These are phyloP conservation scores for Hydrozoanthus gracilis DNA, from an alignment of 92 coral and sea anemone genomes.

Conservation along the genomic window DNA sequence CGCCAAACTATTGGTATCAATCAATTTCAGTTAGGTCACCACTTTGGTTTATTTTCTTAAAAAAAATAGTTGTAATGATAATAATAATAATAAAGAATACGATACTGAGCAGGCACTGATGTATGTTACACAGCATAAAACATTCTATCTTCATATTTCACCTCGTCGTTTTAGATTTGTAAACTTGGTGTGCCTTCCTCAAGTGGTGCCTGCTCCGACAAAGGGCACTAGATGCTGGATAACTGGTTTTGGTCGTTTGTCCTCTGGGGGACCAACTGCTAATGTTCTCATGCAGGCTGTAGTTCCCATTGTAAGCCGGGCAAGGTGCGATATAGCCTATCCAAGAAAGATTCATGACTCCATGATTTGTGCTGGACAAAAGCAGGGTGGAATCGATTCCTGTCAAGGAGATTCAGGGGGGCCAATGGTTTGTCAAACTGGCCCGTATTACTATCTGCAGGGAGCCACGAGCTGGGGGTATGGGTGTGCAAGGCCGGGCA, in stretches of 20 bases:
- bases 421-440: constrained; percentile 68
- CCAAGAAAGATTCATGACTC: constrained; percentile 68
- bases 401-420: constrained; percentile 78
- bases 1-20: too few relatives aligned
- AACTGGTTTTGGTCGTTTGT: constrained; percentile 29
- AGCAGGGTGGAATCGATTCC: constrained; percentile 70
- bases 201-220: constrained; percentile 11
- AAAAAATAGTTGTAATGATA: too few relatives aligned
- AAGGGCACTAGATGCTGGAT: constrained; percentile 23
- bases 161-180: neutral
- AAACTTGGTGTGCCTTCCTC: constrained; percentile 16
- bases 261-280: constrained; percentile 19
- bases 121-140: neutral
- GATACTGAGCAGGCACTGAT: neutral
- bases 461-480: constrained; percentile 78
- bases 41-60: too few relatives aligned
- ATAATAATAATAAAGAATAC: neutral
- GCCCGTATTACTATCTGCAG: constrained; percentile 60
- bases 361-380: constrained; percentile 73
- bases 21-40: too few relatives aligned
- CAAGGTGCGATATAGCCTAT: constrained; percentile 63
- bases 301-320: constrained; percentile 63
- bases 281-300: constrained; percentile 28
- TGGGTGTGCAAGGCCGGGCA: constrained; percentile 67
- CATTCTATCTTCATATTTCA: neutral